These are phyloP conservation scores for Felis catus DNA, from an alignment of 2,113 vertebrate genomes.

Conservation along the genomic window DNA sequence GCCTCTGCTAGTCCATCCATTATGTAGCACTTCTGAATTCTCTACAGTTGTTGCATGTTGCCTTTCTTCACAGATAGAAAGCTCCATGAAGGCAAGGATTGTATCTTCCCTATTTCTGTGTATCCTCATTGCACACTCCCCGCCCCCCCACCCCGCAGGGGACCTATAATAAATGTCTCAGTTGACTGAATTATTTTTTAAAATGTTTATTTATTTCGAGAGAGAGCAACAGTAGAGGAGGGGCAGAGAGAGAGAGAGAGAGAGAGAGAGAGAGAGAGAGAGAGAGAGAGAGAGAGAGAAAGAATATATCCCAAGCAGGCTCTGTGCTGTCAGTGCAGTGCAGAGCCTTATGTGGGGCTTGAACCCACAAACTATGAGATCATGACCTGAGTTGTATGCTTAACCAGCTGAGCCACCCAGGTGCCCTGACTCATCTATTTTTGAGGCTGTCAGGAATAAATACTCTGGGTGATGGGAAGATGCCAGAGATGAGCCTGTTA, in stretches of 20 bases:
- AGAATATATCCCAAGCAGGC: too few species aligned
- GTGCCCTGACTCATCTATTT: neutral
- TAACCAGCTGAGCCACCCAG: too few species aligned
- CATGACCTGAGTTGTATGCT: too few species aligned
- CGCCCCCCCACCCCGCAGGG: fast-evolving
- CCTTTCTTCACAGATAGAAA: neutral
- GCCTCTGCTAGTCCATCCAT: neutral
- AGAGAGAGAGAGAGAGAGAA: too few species aligned
- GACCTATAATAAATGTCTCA: neutral
- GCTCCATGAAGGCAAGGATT: neutral
- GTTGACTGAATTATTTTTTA: neutral
- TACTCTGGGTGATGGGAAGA: neutral
- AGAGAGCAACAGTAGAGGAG: too few species aligned
- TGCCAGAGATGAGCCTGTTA: neutral
- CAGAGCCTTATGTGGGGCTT: too few species aligned
- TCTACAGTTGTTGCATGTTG: neutral
- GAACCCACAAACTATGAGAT: too few species aligned
- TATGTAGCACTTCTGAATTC: neutral
- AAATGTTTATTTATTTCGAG: too few species aligned
- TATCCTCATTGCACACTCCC: neutral
- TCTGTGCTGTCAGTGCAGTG: too few species aligned
- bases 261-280: too few species aligned
- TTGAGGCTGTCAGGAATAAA: neutral
- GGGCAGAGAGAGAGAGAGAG: too few species aligned
- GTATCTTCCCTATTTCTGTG: neutral